Evolutionary conservation across 2,888 invertebrate genomes (phyloP).

Genomic region (Pammene fasciana): DNA sequence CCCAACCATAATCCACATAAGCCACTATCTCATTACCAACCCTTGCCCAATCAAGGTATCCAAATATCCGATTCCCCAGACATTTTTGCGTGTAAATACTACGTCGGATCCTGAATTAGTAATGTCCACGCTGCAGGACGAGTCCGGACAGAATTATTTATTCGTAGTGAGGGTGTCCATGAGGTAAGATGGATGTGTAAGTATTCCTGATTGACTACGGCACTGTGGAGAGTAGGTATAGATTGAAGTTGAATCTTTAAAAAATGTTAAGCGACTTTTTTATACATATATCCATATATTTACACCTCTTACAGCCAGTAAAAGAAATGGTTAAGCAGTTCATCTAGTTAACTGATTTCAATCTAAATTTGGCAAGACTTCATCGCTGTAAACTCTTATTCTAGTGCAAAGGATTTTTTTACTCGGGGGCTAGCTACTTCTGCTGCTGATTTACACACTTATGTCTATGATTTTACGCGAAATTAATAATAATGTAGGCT

Average conservation of each 20-base stretch:
- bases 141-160: conserved; percentile 63
- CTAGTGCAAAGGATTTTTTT: too few relatives aligned
- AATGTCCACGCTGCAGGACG: conserved; percentile 38
- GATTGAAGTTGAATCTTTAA: not conserved
- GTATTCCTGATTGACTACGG: conserved; percentile 22
- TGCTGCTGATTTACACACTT: too few relatives aligned
- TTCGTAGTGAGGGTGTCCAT: conserved; percentile 58
- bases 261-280: too few relatives aligned
- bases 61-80: conserved; percentile 38
- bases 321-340: too few relatives aligned
- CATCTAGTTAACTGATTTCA: too few relatives aligned
- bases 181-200: conserved; percentile 27
- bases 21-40: conserved; percentile 29
- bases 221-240: not conserved
- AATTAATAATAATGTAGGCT: not conserved
- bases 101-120: conserved; percentile 38
- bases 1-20: conserved; percentile 19
- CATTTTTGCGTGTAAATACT: conserved; percentile 41
- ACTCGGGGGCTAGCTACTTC: too few relatives aligned
- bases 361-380: too few relatives aligned
- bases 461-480: too few relatives aligned
- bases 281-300: too few relatives aligned
- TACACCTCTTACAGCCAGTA: too few relatives aligned
- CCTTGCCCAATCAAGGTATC: conserved; percentile 41
- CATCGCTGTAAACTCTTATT: too few relatives aligned